These are phyloP conservation scores for Zaprionus lachaisei DNA, from an alignment of 1,140 invertebrate species.

Conservation along the genomic window DNA sequence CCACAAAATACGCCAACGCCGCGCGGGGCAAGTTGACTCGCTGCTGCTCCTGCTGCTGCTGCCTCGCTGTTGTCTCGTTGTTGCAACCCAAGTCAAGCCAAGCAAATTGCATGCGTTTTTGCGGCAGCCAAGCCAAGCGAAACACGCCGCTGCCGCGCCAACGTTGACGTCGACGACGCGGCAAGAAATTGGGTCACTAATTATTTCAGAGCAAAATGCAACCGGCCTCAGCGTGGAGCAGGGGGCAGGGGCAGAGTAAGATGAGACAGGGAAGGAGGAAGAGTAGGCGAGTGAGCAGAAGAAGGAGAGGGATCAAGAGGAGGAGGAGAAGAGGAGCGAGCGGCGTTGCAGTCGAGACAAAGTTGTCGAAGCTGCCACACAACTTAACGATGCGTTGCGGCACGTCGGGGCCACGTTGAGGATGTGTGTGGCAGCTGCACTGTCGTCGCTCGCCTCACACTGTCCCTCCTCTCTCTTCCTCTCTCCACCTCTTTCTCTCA, in stretches of 20 bases:
- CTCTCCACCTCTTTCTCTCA: conserved; percentile 21
- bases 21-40: conserved; percentile 26
- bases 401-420: conserved; percentile 53
- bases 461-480: conserved; percentile 12
- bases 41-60: conserved; percentile 22
- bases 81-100: conserved; percentile 55
- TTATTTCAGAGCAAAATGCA: conserved; percentile 83
- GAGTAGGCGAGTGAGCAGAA: neutral
- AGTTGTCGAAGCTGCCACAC: conserved; percentile 28
- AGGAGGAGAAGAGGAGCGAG: neutral
- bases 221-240: conserved; percentile 48
- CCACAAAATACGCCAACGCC: conserved; percentile 81
- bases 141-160: conserved; percentile 55
- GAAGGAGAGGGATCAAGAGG: neutral
- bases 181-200: conserved; percentile 80
- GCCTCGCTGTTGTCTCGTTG: conserved; percentile 10
- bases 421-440: conserved; percentile 49
- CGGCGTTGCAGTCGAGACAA: neutral
- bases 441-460: conserved; percentile 7
- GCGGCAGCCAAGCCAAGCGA: conserved; percentile 66
- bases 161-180: conserved; percentile 37
- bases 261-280: neutral
- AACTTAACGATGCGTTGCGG: conserved; percentile 72
- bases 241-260: conserved; percentile 3
- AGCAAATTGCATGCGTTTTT: conserved; percentile 73